These are phyloP conservation scores for Stenodema calcarata DNA, from an alignment of 2,888 invertebrate species.

Conservation along the genomic window DNA sequence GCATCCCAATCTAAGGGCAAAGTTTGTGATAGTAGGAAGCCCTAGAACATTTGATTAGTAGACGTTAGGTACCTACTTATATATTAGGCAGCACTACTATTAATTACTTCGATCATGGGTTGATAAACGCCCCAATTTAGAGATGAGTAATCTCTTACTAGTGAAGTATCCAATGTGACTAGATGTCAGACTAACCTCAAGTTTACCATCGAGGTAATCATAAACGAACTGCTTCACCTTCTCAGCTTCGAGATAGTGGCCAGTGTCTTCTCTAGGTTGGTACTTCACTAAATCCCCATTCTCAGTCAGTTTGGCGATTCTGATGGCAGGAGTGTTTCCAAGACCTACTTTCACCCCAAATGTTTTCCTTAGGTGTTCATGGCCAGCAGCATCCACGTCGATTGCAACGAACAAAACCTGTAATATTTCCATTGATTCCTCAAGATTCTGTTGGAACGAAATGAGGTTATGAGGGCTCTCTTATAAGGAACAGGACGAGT, in stretches of 20 bases:
- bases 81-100: too few relatives aligned
- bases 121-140: too few relatives aligned
- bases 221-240: constrained; percentile 81
- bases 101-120: too few relatives aligned
- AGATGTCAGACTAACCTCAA: constrained; percentile 68
- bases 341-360: neutral
- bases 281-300: constrained; percentile 97
- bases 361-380: neutral
- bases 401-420: neutral
- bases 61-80: too few relatives aligned
- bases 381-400: neutral
- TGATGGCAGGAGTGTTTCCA: neutral
- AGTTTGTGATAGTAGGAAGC: constrained; percentile 92
- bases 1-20: constrained; percentile 97
- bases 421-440: neutral
- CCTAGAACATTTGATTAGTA: constrained; percentile 63
- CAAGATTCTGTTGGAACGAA: neutral
- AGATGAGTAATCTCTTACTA: too few relatives aligned
- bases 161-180: too few relatives aligned
- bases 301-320: constrained; percentile 64
- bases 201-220: constrained; percentile 86
- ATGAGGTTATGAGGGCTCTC: too few relatives aligned
- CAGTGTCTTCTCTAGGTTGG: constrained; percentile 74
- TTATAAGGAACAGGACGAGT: too few relatives aligned
- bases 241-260: constrained; percentile 70